Evolutionary conservation across 1,140 invertebrate genomes (phyloP).

Genomic region (Drosophila hydei): DNA sequence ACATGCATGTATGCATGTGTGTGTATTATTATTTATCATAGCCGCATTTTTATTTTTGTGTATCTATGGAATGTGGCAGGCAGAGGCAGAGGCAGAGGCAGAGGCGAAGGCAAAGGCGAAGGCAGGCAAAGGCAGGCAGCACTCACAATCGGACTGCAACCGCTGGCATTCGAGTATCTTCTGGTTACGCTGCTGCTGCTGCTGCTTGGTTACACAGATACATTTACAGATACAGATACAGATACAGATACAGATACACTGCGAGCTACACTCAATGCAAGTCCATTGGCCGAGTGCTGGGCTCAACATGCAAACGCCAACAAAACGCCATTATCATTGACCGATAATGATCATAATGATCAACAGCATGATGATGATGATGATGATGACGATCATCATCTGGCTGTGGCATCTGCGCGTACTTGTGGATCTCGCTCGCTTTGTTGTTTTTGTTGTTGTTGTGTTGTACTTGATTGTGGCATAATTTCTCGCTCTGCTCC

Average conservation of each 20-base stretch:
- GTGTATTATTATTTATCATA: slow-evolving; percentile 77
- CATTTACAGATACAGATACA: slow-evolving; percentile 29
- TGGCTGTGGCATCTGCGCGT: slow-evolving; percentile 37
- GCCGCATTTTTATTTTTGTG: slow-evolving; percentile 80
- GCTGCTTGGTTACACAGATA: slow-evolving; percentile 25
- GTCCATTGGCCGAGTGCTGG: slow-evolving; percentile 38
- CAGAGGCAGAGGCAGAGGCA: slow-evolving; percentile 21
- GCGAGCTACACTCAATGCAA: slow-evolving; percentile 34
- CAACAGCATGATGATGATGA: slow-evolving; percentile 24
- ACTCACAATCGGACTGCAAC: slow-evolving; percentile 25
- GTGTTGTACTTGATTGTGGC: slow-evolving; percentile 75
- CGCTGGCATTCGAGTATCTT: slow-evolving; percentile 57
- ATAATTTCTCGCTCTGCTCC: slow-evolving; percentile 67
- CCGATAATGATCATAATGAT: slow-evolving; percentile 49
- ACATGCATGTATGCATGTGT: slow-evolving; percentile 19
- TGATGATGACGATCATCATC: slow-evolving; percentile 32
- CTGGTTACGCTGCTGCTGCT: slow-evolving; percentile 37
- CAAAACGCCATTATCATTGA: slow-evolving; percentile 64
- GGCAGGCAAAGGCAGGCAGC: slow-evolving; percentile 33
- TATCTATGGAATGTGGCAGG: slow-evolving; percentile 78
- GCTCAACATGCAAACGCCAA: slow-evolving; percentile 60
- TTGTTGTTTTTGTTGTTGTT: slow-evolving; percentile 53
- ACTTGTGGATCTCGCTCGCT: slow-evolving; percentile 50
- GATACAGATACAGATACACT: slow-evolving; percentile 24
- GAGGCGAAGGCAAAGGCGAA: slow-evolving; percentile 26